Base-by-base conservation (phyloP, 2,888 invertebrate species). In the Drosophila buzzatii region DNA sequence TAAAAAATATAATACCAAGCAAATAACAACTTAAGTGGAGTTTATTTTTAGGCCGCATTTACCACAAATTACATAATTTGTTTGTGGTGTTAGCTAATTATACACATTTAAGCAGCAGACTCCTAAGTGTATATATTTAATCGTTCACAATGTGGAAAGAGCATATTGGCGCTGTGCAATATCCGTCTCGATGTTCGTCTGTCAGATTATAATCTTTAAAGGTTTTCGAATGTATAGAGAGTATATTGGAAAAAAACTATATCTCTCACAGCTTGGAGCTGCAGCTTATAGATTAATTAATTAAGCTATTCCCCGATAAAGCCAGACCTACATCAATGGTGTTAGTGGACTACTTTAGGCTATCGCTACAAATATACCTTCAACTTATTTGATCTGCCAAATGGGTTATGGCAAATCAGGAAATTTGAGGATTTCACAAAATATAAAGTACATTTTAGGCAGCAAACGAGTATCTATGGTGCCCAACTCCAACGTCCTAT, bases 11-110 rank as follows among this genome's bases (percentile, higher is more conserved):
- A 33, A 52, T 49, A 58, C 37, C 14, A 41, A 45, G 27, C 53
- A 58, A 53, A 56, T 51, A 58, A 55, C 57, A 60, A 31, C 7
- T 45, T n/a, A 33, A 42, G 16, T 45, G 41, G 44, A 59, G 45
- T 9, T 35, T 44, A 57, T 63, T 55, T 42, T 37, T 42, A 33
- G 23, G 12, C 49, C 12, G 45, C 44, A 58, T 53, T 79, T 63
- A 44, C 67, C 41, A 45, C 23, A 63, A 42, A 51, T 51, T 53
- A 53, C 59, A 66, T 27, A 31, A 65, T 55, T 57, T n/a, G 52
- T 69, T 49, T 63, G 57, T 66, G 70, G 71, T 69, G 35, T 61
- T 20, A 63, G 55, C 52, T 72, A 70, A 81, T 77, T 78, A 61
- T 20, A 31, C n/a, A 42, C 31, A 45, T 42, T 42, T 8, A 41